Evolutionary conservation across 2,113 vertebrate genomes (phyloP).

Genomic region (Prionailurus bengalensis): DNA sequence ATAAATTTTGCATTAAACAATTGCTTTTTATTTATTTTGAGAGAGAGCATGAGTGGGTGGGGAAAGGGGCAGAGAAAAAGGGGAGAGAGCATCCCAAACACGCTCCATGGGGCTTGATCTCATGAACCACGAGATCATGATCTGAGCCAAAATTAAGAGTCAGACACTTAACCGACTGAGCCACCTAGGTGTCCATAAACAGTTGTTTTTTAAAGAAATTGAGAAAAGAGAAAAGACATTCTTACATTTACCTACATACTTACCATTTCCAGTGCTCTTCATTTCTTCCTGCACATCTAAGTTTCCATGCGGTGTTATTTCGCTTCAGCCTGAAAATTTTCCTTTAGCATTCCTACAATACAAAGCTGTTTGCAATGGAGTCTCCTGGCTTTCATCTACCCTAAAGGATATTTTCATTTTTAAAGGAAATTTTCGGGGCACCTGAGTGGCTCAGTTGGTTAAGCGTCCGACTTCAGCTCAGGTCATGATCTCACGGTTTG

Average conservation of each 20-base stretch:
- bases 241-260: background rate
- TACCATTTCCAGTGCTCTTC: background rate
- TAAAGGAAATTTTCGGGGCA: background rate
- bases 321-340: background rate
- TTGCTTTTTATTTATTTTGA: background rate
- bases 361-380: background rate
- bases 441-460: no score
- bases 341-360: background rate
- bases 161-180: no score
- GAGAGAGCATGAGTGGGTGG: no score
- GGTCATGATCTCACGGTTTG: no score
- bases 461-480: no score
- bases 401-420: constrained; percentile 22
- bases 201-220: background rate
- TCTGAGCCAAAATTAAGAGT: no score
- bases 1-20: background rate
- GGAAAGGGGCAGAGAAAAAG: no score
- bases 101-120: no score
- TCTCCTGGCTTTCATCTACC: background rate
- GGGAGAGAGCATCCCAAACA: no score
- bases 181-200: background rate
- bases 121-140: no score
- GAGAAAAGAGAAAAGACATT: background rate
- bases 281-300: background rate
- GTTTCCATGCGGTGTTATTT: background rate